A percentile compares a stretch with the other conserved stretches of the same genome.
Conservation (phyloP, 2,797 vertebrate genomes). For the Clarias fuscus region DNA sequence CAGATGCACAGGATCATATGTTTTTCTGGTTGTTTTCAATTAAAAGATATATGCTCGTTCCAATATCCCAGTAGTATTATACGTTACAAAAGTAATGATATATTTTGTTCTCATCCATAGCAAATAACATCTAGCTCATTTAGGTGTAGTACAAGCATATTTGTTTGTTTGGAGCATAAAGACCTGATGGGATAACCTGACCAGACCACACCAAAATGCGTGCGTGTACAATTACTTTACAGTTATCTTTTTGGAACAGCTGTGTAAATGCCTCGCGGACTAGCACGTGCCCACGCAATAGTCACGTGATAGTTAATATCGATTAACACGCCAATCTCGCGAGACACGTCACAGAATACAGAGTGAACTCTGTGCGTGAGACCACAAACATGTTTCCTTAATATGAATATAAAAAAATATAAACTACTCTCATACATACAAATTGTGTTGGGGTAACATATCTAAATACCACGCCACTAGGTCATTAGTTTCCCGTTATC, state of each 20-base stretch:
- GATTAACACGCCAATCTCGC: not conserved
- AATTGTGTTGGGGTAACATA: not conserved
- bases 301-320: not conserved
- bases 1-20: too few relatives aligned
- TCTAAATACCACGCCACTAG: not conserved
- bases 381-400: slow-evolving; percentile 1
- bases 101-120: too few relatives aligned
- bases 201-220: not conserved
- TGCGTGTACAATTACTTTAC: not conserved
- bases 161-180: not conserved
- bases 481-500: not conserved
- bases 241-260: slow-evolving; percentile 14
- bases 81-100: too few relatives aligned
- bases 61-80: too few relatives aligned
- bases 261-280: not conserved
- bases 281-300: not conserved
- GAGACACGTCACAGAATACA: slow-evolving; percentile 3
- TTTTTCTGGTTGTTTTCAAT: too few relatives aligned
- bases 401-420: not conserved
- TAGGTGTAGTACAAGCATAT: not conserved
- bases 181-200: not conserved
- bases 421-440: not conserved
- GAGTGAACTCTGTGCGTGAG: not conserved
- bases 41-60: too few relatives aligned
- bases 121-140: too few relatives aligned